Conservation (phyloP, 37 sponge, comb jelly and placozoan genomes). For the Agelas oroides region DNA sequence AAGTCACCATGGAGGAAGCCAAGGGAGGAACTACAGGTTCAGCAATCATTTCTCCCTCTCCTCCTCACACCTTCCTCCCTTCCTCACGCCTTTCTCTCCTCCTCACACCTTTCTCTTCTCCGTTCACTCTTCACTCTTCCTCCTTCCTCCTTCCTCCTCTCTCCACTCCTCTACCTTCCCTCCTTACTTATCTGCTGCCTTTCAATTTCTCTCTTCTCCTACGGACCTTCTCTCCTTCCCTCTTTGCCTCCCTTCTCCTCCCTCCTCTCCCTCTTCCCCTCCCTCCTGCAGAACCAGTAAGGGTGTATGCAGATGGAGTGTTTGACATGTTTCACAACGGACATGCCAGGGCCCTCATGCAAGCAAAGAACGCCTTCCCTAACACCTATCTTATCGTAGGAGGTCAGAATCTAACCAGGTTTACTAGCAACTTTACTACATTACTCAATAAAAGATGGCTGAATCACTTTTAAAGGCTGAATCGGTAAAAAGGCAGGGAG, state of each 20-base stretch:
- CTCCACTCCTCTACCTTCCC: too few species aligned
- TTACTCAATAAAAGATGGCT: too few species aligned
- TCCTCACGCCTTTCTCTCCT: background rate
- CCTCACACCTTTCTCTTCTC: too few species aligned
- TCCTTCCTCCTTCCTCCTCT: too few species aligned
- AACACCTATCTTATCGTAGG: conserved; percentile 95
- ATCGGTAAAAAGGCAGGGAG: too few species aligned
- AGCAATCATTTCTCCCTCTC: too few species aligned
- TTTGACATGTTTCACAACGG: conserved; percentile 98
- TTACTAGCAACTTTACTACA: too few species aligned
- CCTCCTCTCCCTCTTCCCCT: background rate
- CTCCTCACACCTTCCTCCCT: background rate
- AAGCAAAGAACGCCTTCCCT: conserved; percentile 95
- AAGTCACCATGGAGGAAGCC: conserved; percentile 72
- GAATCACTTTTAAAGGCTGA: too few species aligned
- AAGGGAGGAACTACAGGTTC: conserved; percentile 62
- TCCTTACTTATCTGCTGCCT: too few species aligned
- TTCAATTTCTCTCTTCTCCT: too few species aligned
- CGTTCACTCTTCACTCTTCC: too few species aligned
- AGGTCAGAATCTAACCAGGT: conserved; percentile 62
- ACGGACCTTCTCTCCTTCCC: too few species aligned
- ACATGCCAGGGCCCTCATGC: conserved; percentile 90
- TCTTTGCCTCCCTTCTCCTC: background rate
- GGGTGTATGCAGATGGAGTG: conserved; percentile 97
- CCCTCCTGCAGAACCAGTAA: conserved; percentile 53